These are phyloP conservation scores for Papilio xuthus DNA, from an alignment of 1,140 invertebrate genomes.

Conservation along the genomic window DNA sequence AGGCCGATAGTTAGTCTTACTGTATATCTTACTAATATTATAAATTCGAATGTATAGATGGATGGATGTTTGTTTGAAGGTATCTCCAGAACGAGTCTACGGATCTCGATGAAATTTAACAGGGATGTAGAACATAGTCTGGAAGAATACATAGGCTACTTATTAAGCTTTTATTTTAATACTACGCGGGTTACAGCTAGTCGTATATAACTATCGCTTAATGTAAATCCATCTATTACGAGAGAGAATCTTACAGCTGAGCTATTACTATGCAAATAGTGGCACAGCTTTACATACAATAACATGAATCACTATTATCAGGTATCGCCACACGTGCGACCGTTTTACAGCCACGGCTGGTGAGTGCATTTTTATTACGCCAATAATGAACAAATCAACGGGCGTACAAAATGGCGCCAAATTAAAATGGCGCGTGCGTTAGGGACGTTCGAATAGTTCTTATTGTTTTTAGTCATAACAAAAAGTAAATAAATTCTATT, in stretches of 20 bases:
- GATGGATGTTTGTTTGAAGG: too few species aligned
- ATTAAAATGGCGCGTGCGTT: background rate
- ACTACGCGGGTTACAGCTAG: too few species aligned
- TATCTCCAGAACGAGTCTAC: too few species aligned
- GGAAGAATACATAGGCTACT: too few species aligned
- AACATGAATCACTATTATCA: constrained; percentile 34
- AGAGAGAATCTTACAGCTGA: constrained; percentile 30
- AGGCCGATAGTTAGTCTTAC: too few species aligned
- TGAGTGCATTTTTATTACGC: constrained; percentile 23
- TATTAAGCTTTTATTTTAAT: too few species aligned
- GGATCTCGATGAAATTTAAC: too few species aligned
- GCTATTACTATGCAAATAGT: constrained; percentile 24
- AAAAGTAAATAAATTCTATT: background rate
- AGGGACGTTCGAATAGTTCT: background rate
- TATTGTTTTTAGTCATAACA: background rate
- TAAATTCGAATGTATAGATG: too few species aligned
- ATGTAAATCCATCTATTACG: constrained; percentile 20
- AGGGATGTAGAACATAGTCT: too few species aligned
- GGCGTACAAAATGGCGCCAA: background rate
- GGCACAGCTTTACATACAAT: constrained; percentile 31
- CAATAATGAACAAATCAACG: constrained; percentile 14
- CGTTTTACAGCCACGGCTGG: constrained; percentile 12
- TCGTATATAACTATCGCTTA: background rate
- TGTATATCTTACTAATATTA: too few species aligned
- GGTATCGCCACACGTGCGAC: constrained; percentile 26